A percentile compares a stretch with the other conserved stretches of the same genome.
These are phyloP conservation scores for Patella depressa DNA, from an alignment of 2,888 invertebrate species.

Conservation along the genomic window DNA sequence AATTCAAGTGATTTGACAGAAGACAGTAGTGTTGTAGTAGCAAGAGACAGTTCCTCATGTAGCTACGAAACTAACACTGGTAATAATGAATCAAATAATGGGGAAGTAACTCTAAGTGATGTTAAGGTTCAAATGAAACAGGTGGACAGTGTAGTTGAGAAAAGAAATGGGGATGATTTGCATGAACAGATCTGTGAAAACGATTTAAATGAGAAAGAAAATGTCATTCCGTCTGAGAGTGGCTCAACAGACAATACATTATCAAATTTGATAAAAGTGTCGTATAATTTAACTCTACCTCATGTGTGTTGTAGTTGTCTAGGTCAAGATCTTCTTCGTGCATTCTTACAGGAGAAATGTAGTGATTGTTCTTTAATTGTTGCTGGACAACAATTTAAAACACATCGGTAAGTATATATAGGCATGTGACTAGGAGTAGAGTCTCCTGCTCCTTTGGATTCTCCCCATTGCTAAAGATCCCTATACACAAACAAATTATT, in stretches of 20 bases:
- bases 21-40: too few species aligned
- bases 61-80: too few species aligned
- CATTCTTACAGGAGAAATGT: slow-evolving; percentile 42
- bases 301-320: slow-evolving; percentile 47
- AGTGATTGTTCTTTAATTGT: slow-evolving; percentile 50
- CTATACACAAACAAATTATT: too few species aligned
- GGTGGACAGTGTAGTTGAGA: not conserved
- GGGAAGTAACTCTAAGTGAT: not conserved
- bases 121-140: not conserved
- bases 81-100: not conserved
- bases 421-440: too few species aligned
- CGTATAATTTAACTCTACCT: slow-evolving; percentile 32
- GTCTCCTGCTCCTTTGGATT: too few species aligned
- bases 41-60: too few species aligned
- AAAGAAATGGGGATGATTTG: not conserved
- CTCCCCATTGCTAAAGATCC: too few species aligned
- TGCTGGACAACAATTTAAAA: slow-evolving; percentile 43
- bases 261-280: slow-evolving; percentile 30
- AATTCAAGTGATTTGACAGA: too few species aligned
- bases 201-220: not conserved
- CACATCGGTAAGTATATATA: slow-evolving; percentile 46
- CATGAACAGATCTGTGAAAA: not conserved
- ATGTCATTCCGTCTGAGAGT: not conserved
- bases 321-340: slow-evolving; percentile 51
- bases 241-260: slow-evolving; percentile 12